Evolutionary conservation across 2,113 vertebrate species (phyloP).

Genomic region (Ctenodactylus gundi): DNA sequence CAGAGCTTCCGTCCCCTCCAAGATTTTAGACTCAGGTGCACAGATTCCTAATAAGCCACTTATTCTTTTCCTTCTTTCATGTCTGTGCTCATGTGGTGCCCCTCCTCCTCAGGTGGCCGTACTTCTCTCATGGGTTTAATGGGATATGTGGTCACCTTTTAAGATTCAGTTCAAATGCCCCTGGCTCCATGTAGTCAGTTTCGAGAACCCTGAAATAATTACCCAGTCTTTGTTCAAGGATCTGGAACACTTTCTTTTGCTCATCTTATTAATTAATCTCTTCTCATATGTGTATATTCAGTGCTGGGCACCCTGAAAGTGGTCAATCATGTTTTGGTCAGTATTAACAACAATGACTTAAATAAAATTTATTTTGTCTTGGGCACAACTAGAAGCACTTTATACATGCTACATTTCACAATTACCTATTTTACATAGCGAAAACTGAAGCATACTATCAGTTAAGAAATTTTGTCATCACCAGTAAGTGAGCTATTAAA

Average conservation of each 20-base stretch:
- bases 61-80: accelerated
- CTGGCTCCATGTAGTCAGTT: neutral
- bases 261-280: neutral
- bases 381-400: neutral
- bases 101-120: neutral
- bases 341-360: neutral
- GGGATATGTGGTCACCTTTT: neutral
- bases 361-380: neutral
- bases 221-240: neutral
- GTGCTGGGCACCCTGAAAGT: neutral
- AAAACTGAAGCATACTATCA: neutral
- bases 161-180: neutral
- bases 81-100: neutral
- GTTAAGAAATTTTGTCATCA: neutral
- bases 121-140: neutral
- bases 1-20: neutral
- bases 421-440: neutral
- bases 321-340: neutral
- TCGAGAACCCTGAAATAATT: neutral
- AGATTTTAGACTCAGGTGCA: neutral
- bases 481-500: neutral
- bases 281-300: neutral
- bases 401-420: neutral
- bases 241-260: neutral
- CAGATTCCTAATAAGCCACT: neutral